Evolutionary conservation across 1,140 invertebrate genomes (phyloP), one percentile per base, ranked within the genome.

Genomic region (Adelges cooleyi): DNA sequence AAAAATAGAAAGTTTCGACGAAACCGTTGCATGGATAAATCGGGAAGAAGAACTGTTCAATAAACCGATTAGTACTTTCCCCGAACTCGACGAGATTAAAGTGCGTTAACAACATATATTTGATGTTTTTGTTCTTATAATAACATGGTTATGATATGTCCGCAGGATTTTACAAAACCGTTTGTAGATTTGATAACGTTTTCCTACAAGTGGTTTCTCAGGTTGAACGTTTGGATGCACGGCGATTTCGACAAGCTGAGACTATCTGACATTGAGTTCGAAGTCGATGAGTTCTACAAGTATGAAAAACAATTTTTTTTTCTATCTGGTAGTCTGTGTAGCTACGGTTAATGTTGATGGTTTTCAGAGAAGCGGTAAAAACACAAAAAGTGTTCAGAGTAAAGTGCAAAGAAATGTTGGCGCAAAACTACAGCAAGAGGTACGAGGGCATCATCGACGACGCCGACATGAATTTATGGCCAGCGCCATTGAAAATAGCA

Each of bases 41-140:
- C 84, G 85, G 70, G 91, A 95, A 79, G 91, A 95, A 80, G 76
- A 76, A 10, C 79, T 92, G 2, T 91, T 93, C 70, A 89, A 91
- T 72, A 86, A 90, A 71, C 84, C 85, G 2, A 70, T 83, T 44
- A 84, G 84, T 0, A 73, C 76, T 33, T 95, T 87, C 75, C 80
- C 84, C 5, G 84, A 87, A 67, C 78, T 92, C 27, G 83, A 86
- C 68, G 84, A 90, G 68, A 72, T 86, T 23, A 85, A 84, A 73
- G 80, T 81, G 68, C 53, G 29, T 6, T 18, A 18, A 38, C 36
- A 29, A n/a, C n/a, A n/a, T n/a, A n/a, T n/a, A n/a, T n/a, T n/a
- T n/a, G n/a, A n/a, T 67, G 44, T 27, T 6, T 54, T 8, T 5
- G 9, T 8, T 5, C 6, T 8, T 22, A 33, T 33, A 33, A 33